Percentiles rank a stretch among this genome's conserved stretches.
These are phyloP conservation scores for Euproctis similis DNA, from an alignment of 2,888 invertebrate species.

Conservation along the genomic window DNA sequence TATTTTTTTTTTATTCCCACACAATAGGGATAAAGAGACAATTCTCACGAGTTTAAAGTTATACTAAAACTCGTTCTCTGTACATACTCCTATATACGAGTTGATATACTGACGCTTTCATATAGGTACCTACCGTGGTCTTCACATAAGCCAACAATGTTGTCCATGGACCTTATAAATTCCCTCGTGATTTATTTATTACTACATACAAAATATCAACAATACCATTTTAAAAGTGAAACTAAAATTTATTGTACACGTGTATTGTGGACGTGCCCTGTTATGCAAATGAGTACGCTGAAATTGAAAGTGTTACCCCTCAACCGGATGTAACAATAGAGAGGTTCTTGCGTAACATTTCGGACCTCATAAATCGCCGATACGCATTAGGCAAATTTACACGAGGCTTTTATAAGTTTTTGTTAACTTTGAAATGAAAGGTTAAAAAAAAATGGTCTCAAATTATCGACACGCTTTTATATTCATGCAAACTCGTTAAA, in stretches of 20 bases:
- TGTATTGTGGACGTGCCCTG: constrained; percentile 58
- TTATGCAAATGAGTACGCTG: constrained; percentile 72
- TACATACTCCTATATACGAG: background rate
- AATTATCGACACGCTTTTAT: constrained; percentile 45
- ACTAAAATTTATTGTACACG: constrained; percentile 56
- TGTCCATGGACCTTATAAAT: constrained; percentile 55
- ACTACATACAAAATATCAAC: constrained; percentile 62
- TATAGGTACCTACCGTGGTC: constrained; percentile 24
- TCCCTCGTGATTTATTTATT: constrained; percentile 71
- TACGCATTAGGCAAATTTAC: constrained; percentile 67
- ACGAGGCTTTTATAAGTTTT: constrained; percentile 41
- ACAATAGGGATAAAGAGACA: too few species aligned
- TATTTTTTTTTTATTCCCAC: too few species aligned
- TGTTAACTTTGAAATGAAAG: constrained; percentile 42
- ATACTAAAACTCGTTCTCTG: background rate
- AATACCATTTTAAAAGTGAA: constrained; percentile 69
- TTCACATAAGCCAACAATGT: constrained; percentile 48
- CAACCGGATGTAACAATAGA: constrained; percentile 44
- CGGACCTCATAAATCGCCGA: constrained; percentile 71
- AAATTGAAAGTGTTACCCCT: constrained; percentile 66
- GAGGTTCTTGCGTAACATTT: constrained; percentile 53
- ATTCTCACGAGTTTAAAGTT: constrained; percentile 29
- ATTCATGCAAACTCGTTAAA: constrained; percentile 25
- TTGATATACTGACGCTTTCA: constrained; percentile 22
- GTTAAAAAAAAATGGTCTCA: constrained; percentile 40